phyloP scores from a whole-genome alignment of 2,113 vertebrate genomes.

The Bujurquina vittata region DNA sequence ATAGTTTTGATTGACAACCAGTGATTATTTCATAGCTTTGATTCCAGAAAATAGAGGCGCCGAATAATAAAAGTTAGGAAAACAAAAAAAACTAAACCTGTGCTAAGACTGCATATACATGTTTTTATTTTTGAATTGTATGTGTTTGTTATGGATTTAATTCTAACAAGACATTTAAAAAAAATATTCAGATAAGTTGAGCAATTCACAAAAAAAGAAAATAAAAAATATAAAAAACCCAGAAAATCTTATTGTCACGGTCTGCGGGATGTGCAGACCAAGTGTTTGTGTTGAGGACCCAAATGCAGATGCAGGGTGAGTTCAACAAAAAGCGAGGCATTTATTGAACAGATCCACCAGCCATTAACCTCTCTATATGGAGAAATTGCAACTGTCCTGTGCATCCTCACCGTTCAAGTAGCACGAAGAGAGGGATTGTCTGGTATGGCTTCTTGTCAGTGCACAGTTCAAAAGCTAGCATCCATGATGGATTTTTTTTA shows the following conservation, averaged over 20 bases:
- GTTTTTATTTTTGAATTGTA: neutral
- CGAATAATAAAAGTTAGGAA: too few species aligned
- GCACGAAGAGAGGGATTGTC: neutral
- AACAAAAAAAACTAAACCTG: neutral
- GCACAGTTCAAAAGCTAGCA: neutral
- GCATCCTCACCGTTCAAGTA: neutral
- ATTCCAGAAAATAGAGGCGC: neutral
- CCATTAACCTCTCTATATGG: too few species aligned
- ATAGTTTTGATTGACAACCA: constrained; percentile 40
- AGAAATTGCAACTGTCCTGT: neutral
- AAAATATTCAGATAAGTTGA: neutral
- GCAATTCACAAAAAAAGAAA: neutral
- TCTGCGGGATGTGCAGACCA: too few species aligned
- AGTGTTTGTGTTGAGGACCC: too few species aligned
- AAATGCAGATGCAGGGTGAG: too few species aligned
- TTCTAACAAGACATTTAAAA: neutral
- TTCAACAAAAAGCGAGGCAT: too few species aligned
- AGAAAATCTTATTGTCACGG: neutral
- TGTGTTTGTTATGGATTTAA: neutral
- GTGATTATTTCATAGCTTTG: constrained; percentile 6
- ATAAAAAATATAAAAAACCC: too few species aligned
- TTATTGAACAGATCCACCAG: too few species aligned
- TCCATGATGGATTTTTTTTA: neutral
- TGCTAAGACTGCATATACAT: neutral
- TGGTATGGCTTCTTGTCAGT: neutral